Conservation (phyloP, 2,113 vertebrate species). For the Leucosticte australis region DNA sequence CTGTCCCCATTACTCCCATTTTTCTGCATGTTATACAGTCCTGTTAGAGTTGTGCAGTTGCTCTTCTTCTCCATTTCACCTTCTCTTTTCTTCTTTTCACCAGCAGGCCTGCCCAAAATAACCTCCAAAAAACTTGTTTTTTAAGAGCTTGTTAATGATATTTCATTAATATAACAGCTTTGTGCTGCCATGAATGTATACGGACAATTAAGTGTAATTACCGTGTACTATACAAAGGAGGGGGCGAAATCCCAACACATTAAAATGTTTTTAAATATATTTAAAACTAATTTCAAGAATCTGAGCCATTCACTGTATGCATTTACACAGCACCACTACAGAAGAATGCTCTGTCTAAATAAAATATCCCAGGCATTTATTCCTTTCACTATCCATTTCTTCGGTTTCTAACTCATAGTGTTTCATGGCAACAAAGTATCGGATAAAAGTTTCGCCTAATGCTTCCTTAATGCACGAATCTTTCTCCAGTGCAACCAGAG, state of each 20-base stretch:
- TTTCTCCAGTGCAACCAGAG: constrained; percentile 80
- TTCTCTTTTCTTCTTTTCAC: not conserved
- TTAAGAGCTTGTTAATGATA: not conserved
- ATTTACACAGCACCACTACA: constrained; percentile 8
- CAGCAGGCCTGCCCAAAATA: not conserved
- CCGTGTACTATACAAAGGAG: not conserved
- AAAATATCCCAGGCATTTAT: constrained; percentile 93
- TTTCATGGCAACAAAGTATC: constrained; percentile 91
- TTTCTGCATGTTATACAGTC: not conserved
- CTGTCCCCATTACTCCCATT: not conserved
- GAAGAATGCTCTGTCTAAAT: constrained; percentile 72
- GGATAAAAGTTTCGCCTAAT: constrained; percentile 87
- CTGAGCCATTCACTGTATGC: not conserved
- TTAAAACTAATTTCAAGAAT: not conserved
- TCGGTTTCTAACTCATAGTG: constrained; percentile 91
- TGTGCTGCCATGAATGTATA: not conserved
- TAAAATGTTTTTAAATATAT: not conserved
- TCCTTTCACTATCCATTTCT: constrained; percentile 86
- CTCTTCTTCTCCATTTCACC: not conserved
- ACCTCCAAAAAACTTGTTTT: not conserved
- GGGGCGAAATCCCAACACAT: not conserved
- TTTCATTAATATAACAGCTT: not conserved
- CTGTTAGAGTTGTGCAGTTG: not conserved
- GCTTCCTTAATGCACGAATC: constrained; percentile 80
- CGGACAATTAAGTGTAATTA: not conserved